phyloP scores from a whole-genome alignment of 2,113 vertebrate genomes.

The Pantherophis guttatus region DNA sequence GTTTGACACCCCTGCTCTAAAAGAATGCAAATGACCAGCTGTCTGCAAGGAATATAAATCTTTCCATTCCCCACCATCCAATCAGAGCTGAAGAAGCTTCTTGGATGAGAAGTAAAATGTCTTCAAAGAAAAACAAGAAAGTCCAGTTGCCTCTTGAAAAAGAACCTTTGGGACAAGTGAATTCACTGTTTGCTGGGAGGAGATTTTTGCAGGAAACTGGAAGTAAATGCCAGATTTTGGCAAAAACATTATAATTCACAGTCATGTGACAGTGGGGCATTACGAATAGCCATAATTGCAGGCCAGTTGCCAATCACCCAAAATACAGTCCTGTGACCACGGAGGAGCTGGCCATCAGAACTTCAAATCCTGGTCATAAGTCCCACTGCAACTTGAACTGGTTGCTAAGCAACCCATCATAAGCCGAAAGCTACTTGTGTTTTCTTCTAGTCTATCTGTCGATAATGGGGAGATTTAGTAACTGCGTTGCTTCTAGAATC shows the following conservation, averaged over 20 bases:
- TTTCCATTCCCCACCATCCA: too few species aligned
- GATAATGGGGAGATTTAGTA: not conserved
- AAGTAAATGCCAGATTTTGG: not conserved
- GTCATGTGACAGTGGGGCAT: not conserved
- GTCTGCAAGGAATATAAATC: too few species aligned
- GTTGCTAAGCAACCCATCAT: not conserved
- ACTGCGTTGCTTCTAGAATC: not conserved
- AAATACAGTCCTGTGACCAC: not conserved
- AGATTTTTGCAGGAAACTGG: not conserved
- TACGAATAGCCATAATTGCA: not conserved
- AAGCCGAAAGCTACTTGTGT: not conserved
- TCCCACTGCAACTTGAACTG: not conserved
- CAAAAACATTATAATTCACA: not conserved
- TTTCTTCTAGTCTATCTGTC: not conserved
- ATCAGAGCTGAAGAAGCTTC: too few species aligned
- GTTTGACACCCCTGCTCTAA: too few species aligned
- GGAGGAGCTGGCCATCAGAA: not conserved
- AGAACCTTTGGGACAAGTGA: too few species aligned
- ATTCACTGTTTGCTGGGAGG: too few species aligned
- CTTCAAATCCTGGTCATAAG: not conserved
- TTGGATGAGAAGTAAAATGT: too few species aligned
- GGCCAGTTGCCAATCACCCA: not conserved
- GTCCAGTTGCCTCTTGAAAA: too few species aligned
- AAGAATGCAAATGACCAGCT: too few species aligned
- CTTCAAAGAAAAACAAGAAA: too few species aligned